phyloP scores from a whole-genome alignment of 2,113 vertebrate species.

The Platycercus adscitus region DNA sequence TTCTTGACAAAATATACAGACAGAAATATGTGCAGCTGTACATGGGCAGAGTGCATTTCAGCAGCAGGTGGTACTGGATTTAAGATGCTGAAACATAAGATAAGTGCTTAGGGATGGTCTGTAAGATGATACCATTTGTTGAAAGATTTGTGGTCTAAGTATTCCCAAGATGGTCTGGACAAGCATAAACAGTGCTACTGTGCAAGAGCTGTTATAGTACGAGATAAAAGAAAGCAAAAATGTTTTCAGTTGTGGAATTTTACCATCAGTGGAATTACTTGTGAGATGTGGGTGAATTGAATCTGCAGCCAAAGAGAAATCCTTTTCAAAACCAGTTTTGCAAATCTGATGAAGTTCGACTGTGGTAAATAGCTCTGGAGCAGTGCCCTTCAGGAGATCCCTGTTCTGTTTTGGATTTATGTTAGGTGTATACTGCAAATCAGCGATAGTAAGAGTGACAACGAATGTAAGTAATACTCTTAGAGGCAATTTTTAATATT shows the following conservation, averaged over 20 bases:
- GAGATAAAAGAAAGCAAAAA: neutral
- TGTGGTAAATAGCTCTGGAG: neutral
- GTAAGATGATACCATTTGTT: neutral
- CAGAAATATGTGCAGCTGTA: neutral
- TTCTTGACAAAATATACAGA: neutral
- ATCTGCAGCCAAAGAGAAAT: neutral
- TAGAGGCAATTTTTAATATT: no score
- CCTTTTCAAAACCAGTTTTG: neutral
- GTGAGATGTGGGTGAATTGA: neutral
- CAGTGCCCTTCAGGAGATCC: neutral
- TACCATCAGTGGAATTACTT: neutral
- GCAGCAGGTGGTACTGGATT: neutral
- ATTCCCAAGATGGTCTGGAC: neutral
- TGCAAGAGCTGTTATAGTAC: neutral
- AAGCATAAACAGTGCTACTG: neutral
- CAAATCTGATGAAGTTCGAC: neutral
- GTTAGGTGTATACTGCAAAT: no score
- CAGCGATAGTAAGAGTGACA: no score
- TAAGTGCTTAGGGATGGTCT: neutral
- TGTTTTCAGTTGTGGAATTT: neutral
- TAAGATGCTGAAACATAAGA: conserved; percentile 1
- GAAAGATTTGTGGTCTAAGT: neutral
- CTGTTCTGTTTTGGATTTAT: no score
- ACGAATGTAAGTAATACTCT: no score
- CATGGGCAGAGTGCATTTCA: neutral